Evolutionary conservation across 2,888 invertebrate species (phyloP).

Genomic region (Eremobia ochroleuca): DNA sequence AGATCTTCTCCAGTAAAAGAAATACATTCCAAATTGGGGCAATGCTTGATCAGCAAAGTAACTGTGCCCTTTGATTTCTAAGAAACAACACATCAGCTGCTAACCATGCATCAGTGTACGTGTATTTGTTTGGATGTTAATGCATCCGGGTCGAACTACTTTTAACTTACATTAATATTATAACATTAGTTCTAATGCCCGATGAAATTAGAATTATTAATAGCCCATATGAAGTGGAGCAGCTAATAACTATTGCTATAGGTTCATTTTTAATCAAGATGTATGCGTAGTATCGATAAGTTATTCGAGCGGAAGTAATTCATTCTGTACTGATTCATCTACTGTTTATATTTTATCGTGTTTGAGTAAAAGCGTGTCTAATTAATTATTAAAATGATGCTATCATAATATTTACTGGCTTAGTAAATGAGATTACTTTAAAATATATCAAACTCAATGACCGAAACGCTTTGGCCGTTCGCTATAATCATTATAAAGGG

Average conservation of each 20-base stretch:
- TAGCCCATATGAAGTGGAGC: conserved; percentile 43
- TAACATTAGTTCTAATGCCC: conserved; percentile 37
- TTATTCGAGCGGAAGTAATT: conserved; percentile 52
- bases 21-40: background rate
- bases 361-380: conserved; percentile 43
- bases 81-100: conserved; percentile 33
- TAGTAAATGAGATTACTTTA: conserved; percentile 40
- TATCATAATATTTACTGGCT: conserved; percentile 40
- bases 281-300: conserved; percentile 36
- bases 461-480: conserved; percentile 47
- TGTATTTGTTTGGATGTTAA: conserved; percentile 45
- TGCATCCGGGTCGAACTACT: conserved; percentile 43
- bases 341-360: conserved; percentile 51
- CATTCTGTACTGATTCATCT: conserved; percentile 45
- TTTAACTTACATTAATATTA: conserved; percentile 40
- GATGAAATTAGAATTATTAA: conserved; percentile 47
- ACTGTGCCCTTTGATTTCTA: conserved; percentile 23
- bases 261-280: conserved; percentile 61
- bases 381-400: conserved; percentile 41
- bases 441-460: conserved; percentile 49
- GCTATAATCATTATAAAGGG: conserved; percentile 59
- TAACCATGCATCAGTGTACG: conserved; percentile 25
- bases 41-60: conserved; percentile 7
- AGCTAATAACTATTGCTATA: conserved; percentile 37
- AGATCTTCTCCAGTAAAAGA: background rate